Evolutionary conservation across 64 coral and sea anemone species (phyloP).

Genomic region (Stylophora pistillata): DNA sequence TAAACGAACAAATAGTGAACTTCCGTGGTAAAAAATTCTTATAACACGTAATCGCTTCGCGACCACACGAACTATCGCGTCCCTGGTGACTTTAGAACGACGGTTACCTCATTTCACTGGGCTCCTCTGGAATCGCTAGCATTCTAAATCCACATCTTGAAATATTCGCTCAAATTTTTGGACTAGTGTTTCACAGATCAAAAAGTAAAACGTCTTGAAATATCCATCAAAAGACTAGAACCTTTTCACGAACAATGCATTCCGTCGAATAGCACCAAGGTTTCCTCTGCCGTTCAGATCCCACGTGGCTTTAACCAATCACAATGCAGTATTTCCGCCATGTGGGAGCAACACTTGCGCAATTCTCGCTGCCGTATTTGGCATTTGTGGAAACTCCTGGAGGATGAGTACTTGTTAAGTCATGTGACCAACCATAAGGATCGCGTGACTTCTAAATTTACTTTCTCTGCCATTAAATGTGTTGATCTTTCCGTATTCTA

Average conservation of each 20-base stretch:
- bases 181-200: not conserved
- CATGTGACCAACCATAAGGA: no score
- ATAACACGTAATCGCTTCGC: not conserved
- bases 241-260: conserved; percentile 29
- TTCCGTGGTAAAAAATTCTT: not conserved
- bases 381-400: not conserved
- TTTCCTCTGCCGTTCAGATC: conserved; percentile 18
- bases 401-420: no score
- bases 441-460: no score
- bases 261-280: conserved; percentile 6
- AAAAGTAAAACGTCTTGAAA: not conserved
- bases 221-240: not conserved
- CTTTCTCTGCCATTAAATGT: no score
- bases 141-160: conserved; percentile 18
- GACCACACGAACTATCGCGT: not conserved
- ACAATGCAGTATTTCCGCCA: conserved; percentile 11
- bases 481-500: no score
- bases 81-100: conserved; percentile 7
- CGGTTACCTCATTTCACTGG: conserved; percentile 35
- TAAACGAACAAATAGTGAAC: not conserved
- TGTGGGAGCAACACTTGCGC: conserved; percentile 29
- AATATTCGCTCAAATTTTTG: not conserved
- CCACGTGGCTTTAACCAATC: conserved; percentile 54
- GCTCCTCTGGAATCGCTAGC: conserved; percentile 38
- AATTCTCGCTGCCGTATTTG: conserved; percentile 10